These are phyloP conservation scores for Oasisia sp. DNA, from an alignment of 2,888 invertebrate genomes.

Conservation along the genomic window DNA sequence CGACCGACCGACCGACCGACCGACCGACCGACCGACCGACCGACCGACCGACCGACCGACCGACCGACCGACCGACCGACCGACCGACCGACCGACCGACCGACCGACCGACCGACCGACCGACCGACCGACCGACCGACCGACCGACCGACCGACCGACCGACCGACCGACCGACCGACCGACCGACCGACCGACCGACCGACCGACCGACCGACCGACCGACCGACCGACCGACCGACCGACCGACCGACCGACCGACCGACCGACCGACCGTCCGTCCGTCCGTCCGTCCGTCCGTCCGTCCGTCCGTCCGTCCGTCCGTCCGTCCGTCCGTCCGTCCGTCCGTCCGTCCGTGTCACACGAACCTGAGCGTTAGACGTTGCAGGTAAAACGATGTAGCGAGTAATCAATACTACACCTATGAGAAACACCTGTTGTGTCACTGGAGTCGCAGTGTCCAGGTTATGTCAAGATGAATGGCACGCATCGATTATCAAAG, in stretches of 20 bases:
- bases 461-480: neutral
- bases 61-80: neutral
- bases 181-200: neutral
- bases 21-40: no score
- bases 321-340: no score
- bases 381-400: neutral
- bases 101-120: no score
- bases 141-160: neutral
- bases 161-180: neutral
- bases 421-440: neutral
- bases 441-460: neutral
- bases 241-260: no score
- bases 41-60: neutral
- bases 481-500: neutral
- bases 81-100: no score
- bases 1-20: no score
- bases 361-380: neutral
- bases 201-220: no score
- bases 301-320: neutral
- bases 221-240: no score
- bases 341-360: no score
- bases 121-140: no score
- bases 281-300: neutral
- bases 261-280: no score
- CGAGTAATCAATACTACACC: neutral